Conservation (phyloP, 2,797 vertebrate genomes). For the Simalia tracyae region DNA sequence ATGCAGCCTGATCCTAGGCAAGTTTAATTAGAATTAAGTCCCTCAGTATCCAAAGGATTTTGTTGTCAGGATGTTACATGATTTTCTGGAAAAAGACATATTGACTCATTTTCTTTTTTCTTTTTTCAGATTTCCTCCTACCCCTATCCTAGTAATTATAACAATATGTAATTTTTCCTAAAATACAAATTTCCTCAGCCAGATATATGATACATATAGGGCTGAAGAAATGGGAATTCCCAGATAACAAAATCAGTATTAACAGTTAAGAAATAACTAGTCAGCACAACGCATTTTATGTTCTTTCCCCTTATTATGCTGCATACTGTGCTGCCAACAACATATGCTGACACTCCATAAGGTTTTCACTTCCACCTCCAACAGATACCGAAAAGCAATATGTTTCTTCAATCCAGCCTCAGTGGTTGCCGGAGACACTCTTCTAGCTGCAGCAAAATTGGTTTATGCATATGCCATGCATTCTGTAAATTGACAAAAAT, state of each 20-base stretch:
- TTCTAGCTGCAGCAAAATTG: conserved; percentile 24
- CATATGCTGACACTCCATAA: conserved; percentile 30
- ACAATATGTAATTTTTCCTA: not conserved
- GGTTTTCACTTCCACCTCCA: conserved; percentile 32
- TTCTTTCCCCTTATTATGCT: conserved; percentile 26
- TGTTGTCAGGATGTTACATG: not conserved
- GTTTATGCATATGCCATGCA: conserved; percentile 5
- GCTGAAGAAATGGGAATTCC: not conserved
- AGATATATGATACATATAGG: not conserved
- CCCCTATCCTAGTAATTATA: not conserved
- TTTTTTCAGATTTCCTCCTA: not conserved
- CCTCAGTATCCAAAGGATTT: not conserved
- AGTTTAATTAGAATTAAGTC: not conserved
- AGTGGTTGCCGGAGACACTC: conserved; percentile 1
- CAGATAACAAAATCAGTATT: not conserved
- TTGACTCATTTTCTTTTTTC: too few relatives aligned
- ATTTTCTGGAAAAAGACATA: not conserved
- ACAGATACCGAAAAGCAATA: conserved; percentile 33
- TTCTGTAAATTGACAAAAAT: not conserved
- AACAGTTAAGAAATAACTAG: conserved; percentile 17
- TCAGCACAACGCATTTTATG: not conserved
- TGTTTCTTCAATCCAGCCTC: conserved; percentile 28
- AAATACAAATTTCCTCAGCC: not conserved
- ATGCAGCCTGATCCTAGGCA: not conserved
- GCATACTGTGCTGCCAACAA: conserved; percentile 30